Conservation (phyloP, 1,140 invertebrate species). For the Orchestia grillus region DNA sequence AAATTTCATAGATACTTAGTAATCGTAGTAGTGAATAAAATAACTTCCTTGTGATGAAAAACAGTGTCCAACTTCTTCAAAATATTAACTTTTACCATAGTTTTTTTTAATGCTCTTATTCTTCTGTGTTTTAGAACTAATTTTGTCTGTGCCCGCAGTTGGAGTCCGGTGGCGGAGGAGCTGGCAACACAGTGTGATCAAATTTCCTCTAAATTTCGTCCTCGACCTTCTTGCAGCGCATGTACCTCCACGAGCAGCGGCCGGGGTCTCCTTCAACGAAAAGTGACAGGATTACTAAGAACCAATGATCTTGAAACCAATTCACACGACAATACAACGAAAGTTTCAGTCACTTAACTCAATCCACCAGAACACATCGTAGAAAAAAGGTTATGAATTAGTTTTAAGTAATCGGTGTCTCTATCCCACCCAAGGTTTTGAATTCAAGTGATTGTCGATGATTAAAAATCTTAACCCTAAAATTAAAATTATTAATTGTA, state of each 20-base stretch:
- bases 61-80: too few relatives aligned
- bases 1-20: too few relatives aligned
- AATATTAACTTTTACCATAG: too few relatives aligned
- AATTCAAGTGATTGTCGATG: background rate
- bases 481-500: background rate
- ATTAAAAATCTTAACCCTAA: background rate
- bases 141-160: background rate
- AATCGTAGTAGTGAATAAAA: too few relatives aligned
- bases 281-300: background rate
- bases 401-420: background rate
- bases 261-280: background rate
- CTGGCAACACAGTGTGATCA: background rate
- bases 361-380: background rate
- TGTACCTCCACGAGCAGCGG: background rate
- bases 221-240: background rate
- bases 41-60: too few relatives aligned
- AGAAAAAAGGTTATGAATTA: background rate
- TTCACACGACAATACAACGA: background rate
- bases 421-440: background rate
- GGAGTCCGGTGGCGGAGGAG: background rate
- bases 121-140: background rate
- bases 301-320: background rate
- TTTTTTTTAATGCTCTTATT: background rate
- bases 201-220: background rate
- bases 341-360: background rate